Evolutionary conservation across 2,113 vertebrate genomes (phyloP).

Genomic region (Grantiella picta): DNA sequence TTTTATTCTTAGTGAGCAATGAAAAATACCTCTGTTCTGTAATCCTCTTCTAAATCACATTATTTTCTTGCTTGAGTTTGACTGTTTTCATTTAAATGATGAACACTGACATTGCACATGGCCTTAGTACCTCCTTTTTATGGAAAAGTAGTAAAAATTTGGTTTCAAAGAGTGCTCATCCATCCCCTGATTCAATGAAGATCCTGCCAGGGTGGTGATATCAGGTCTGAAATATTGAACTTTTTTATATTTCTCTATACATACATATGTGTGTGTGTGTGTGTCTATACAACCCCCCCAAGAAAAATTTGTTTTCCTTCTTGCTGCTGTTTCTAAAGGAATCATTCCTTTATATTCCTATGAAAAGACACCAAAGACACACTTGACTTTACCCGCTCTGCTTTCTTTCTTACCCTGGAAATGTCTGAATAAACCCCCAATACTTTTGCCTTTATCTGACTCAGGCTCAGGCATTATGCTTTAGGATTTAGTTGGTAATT

Average conservation of each 20-base stretch:
- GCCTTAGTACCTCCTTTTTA: not conserved
- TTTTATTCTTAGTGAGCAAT: not conserved
- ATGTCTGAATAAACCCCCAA: not conserved
- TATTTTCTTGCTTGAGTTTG: not conserved
- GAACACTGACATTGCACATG: not conserved
- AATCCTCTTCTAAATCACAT: not conserved
- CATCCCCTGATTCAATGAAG: not conserved
- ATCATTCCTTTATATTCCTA: not conserved
- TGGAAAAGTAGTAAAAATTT: not conserved
- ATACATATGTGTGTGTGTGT: not conserved
- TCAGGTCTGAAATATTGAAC: not conserved
- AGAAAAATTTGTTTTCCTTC: not conserved
- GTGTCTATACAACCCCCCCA: not conserved
- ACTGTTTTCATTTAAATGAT: not conserved
- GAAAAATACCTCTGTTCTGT: not conserved
- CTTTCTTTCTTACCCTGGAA: not conserved
- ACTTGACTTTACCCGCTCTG: not conserved
- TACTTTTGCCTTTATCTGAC: not conserved
- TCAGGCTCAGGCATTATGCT: not conserved
- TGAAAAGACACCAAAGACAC: not conserved
- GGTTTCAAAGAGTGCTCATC: not conserved
- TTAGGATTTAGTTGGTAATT: not conserved
- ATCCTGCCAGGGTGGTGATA: not conserved
- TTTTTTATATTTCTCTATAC: not conserved
- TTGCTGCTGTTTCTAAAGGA: not conserved